These are phyloP conservation scores for Menidia beryllina DNA, from an alignment of 2,113 vertebrate genomes.

Conservation along the genomic window DNA sequence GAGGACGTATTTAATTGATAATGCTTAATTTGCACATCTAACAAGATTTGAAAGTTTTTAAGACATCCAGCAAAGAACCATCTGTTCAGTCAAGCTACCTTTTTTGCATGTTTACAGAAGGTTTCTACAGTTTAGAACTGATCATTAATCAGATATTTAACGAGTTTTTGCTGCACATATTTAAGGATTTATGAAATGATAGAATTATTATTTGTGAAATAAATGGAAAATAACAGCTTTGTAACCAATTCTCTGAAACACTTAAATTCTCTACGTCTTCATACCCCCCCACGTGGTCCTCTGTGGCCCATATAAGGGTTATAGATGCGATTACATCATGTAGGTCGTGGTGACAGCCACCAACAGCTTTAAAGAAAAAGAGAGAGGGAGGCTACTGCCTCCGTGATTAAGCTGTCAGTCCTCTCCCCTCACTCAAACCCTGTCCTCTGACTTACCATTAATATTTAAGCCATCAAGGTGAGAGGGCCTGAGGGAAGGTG, in stretches of 20 bases:
- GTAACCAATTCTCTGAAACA: neutral
- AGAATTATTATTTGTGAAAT: too few species aligned
- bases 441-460: constrained; percentile 75
- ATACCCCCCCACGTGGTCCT: constrained; percentile 54
- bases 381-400: constrained; percentile 63
- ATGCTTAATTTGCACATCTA: too few species aligned
- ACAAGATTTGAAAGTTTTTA: too few species aligned
- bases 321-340: constrained; percentile 82
- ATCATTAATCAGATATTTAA: too few species aligned
- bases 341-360: constrained; percentile 80
- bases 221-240: neutral
- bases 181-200: neutral
- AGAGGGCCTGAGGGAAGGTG: constrained; percentile 76
- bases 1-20: too few species aligned
- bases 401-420: constrained; percentile 82
- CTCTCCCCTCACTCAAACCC: constrained; percentile 64
- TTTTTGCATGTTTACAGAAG: neutral
- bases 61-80: too few species aligned
- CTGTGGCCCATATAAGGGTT: constrained; percentile 72
- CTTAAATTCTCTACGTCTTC: constrained; percentile 20
- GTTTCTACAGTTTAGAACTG: too few species aligned
- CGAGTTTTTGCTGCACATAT: neutral
- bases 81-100: too few species aligned
- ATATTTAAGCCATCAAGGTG: constrained; percentile 79
- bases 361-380: constrained; percentile 65